phyloP scores from a whole-genome alignment of 2,797 vertebrate species.

The Phyllotis vaccarum region DNA sequence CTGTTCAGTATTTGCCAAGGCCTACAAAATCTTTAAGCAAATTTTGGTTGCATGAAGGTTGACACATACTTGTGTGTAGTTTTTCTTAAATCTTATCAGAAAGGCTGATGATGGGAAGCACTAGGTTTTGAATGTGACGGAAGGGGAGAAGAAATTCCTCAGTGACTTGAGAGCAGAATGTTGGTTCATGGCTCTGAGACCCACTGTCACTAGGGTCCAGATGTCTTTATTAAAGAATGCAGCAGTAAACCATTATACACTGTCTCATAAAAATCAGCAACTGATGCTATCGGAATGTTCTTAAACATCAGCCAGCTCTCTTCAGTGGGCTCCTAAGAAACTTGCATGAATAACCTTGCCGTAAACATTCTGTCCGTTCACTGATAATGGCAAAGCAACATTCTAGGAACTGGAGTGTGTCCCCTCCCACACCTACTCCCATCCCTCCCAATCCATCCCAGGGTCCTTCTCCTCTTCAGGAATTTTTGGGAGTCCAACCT shows the following conservation, averaged over 20 bases:
- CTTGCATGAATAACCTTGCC: conserved; percentile 41
- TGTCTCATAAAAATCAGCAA: conserved; percentile 88
- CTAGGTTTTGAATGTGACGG: conserved; percentile 84
- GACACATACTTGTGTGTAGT: conserved; percentile 86
- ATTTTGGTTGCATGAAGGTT: conserved; percentile 88
- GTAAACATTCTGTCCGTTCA: conserved; percentile 77
- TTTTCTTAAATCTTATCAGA: conserved; percentile 84
- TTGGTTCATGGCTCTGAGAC: conserved; percentile 79
- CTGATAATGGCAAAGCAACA: conserved; percentile 41
- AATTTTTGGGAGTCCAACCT: conserved; percentile 95
- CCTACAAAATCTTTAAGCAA: not conserved
- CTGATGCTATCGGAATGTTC: conserved; percentile 86
- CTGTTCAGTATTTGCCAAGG: conserved; percentile 18
- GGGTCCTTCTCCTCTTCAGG: conserved; percentile 97
- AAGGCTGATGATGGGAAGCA: conserved; percentile 86
- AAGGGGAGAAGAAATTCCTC: conserved; percentile 84
- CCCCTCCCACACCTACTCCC: conserved; percentile 92
- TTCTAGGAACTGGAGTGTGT: conserved; percentile 92
- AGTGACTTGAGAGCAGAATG: conserved; percentile 83
- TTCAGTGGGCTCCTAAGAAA: conserved; percentile 81
- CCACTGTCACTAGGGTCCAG: conserved; percentile 91
- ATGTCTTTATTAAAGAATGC: conserved; percentile 86
- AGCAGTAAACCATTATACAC: conserved; percentile 87
- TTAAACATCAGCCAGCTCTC: conserved; percentile 83
- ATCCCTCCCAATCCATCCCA: conserved; percentile 93